Evolutionary conservation across 2,113 vertebrate species (phyloP), one percentile per base, ranked within the genome.

Genomic region (Centropus unirufus): DNA sequence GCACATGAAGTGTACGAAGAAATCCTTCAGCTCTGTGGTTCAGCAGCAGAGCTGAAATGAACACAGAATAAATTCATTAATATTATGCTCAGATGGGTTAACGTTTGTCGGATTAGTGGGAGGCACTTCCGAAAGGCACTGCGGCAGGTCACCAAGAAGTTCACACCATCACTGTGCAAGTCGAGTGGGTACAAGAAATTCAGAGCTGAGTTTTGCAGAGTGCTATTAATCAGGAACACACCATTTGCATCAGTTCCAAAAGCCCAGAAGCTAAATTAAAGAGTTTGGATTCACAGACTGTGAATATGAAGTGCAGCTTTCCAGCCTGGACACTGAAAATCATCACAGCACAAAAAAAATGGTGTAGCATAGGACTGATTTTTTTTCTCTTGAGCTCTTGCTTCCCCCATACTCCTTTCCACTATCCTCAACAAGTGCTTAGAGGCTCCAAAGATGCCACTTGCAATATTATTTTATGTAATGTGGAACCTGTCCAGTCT

Each of bases 401-500:
- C 61, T 75, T 68, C 18, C 64, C 36, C 72, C 63, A 14, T 46
- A 42, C 26, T 92, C 22, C 32, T 79, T 57, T 75, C 58, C 68
- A 21, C 66, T 72, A 21, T 39, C 69, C 83, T 76, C 61, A 58
- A 66, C 34, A n/a, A n/a, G 39, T 0, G 0, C 5, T 1, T 58
- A 89, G 72, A 95, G 51, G 22, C 68, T 85, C 67, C 5, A 4
- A 67, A 91, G 70, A 92, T 85, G 59, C 49, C 2, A 0, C 42
- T 51, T 55, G 20, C 36, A 86, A 88, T 95, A 67, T 66, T 93
- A 47, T 59, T 94, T 96, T 94, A 88, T 77, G 58, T 76, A 87
- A 85, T 73, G 79, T 81, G 70, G 92, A 93, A 88, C 27, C 42
- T 92, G 82, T 90, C 82, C 82, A 64, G 84, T 61, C 61, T 64